phyloP scores from a whole-genome alignment of 92 coral and sea anemone species.

The Zoanthus solanderi region DNA sequence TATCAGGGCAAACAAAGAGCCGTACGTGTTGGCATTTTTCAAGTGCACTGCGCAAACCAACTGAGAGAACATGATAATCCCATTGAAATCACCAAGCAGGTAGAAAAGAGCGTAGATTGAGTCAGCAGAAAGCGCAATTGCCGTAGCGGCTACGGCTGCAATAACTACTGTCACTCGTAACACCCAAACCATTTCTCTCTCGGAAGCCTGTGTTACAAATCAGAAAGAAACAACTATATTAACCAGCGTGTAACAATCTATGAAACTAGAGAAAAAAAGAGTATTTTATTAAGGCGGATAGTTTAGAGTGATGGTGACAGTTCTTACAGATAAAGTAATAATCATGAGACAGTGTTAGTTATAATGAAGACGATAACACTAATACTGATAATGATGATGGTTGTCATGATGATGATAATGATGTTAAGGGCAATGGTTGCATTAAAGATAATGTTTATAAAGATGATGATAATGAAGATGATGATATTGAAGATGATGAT shows the following conservation, averaged over 20 bases:
- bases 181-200: constrained; percentile 64
- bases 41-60: constrained; percentile 64
- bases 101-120: constrained; percentile 86
- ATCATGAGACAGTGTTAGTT: neutral
- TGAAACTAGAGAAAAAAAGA: neutral
- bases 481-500: too few relatives aligned
- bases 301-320: neutral
- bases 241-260: neutral
- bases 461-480: too few relatives aligned
- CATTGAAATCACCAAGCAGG: constrained; percentile 79
- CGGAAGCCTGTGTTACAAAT: constrained; percentile 48
- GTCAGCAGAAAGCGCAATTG: constrained; percentile 73
- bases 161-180: constrained; percentile 66
- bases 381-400: neutral
- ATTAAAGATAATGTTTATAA: too few relatives aligned
- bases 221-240: neutral
- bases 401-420: too few relatives aligned
- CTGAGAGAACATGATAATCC: constrained; percentile 87
- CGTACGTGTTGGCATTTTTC: constrained; percentile 57
- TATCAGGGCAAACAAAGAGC: constrained; percentile 49
- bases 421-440: too few relatives aligned
- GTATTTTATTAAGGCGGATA: neutral
- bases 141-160: constrained; percentile 83
- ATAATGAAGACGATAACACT: neutral
- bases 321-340: neutral